Conservation (phyloP, 2,113 vertebrate genomes). For the Prunella himalayana region DNA sequence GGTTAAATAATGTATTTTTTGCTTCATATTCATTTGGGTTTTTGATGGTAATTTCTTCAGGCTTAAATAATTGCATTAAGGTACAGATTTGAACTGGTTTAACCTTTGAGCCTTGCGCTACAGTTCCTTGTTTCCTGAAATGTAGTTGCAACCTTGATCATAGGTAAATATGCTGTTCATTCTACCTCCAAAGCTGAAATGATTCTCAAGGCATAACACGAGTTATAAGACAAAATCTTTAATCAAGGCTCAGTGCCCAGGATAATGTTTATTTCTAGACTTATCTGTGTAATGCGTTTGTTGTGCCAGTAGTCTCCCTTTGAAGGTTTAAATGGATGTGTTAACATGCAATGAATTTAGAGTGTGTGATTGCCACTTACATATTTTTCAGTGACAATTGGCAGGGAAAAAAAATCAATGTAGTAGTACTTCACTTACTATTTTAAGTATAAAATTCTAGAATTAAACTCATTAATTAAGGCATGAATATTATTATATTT, state of each 20-base stretch:
- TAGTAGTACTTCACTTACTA: not conserved
- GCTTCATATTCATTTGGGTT: not conserved
- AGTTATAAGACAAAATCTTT: not conserved
- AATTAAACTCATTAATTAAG: not conserved
- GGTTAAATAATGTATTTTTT: not conserved
- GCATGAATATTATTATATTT: not conserved
- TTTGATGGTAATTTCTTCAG: not conserved
- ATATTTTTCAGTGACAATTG: not conserved
- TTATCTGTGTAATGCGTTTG: not conserved
- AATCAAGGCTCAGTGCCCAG: not conserved
- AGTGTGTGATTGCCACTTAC: not conserved
- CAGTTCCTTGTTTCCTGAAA: not conserved
- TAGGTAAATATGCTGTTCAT: not conserved
- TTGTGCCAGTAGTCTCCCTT: not conserved
- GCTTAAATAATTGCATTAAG: not conserved
- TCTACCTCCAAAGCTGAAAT: not conserved
- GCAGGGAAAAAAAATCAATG: not conserved
- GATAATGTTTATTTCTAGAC: not conserved
- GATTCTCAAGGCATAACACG: not conserved
- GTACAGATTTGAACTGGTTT: not conserved
- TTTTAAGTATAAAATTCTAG: not conserved
- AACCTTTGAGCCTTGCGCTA: not conserved
- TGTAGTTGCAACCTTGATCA: not conserved
- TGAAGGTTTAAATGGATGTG: not conserved
- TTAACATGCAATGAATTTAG: not conserved